Conservation (phyloP, 2,797 vertebrate genomes). For the Manis javanica region DNA sequence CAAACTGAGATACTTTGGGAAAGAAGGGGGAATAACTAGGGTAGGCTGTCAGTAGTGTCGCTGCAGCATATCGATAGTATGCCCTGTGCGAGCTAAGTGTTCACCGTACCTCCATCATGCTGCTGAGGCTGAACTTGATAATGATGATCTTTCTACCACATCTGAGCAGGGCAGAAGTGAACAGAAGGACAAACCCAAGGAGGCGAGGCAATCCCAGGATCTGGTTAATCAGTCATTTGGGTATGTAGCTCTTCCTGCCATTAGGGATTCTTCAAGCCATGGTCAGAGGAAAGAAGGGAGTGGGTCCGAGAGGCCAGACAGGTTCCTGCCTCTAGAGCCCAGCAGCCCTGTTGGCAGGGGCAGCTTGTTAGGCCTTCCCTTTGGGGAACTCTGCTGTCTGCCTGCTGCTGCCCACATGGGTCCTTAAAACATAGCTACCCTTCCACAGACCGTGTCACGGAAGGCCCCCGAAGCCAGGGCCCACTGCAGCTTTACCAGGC, state of each 20-base stretch:
- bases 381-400: neutral
- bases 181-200: neutral
- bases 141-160: neutral
- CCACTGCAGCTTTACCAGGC: neutral
- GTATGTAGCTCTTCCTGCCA: neutral
- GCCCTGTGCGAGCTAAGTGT: neutral
- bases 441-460: neutral
- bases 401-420: neutral
- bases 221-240: neutral
- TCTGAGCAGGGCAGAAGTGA: neutral
- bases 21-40: neutral
- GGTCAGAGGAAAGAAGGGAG: neutral
- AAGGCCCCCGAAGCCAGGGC: neutral
- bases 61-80: accelerated
- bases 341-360: neutral
- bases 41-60: neutral
- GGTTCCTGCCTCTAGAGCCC: neutral
- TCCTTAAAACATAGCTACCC: neutral
- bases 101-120: accelerated
- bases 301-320: neutral
- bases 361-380: neutral
- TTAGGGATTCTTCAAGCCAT: neutral
- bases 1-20: neutral
- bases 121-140: neutral
- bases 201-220: neutral